Base-by-base conservation (phyloP, 1,140 invertebrate species). In the Leucophenga varia region DNA sequence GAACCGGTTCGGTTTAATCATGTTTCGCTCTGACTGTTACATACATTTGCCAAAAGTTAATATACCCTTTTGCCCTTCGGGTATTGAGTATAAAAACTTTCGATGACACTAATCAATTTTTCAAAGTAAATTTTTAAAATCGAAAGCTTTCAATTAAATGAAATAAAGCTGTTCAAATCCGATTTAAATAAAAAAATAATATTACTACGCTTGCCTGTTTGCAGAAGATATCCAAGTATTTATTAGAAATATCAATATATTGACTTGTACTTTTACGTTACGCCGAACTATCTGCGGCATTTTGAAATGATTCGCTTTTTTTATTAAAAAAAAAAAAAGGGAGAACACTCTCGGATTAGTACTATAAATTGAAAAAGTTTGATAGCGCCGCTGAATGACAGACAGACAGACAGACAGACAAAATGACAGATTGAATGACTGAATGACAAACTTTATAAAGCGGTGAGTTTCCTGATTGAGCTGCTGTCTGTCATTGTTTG, bases 121-220 rank as follows among this genome's bases (percentile, higher is more conserved):
- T n/a, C 19, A 25, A 28, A 22, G 34, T 47, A n/a, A n/a, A 25
- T 8, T 44, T 42, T 18, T 9, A 17, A 10, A 21, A 10, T 36
- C 43, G 19, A 21, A 30, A 9, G 14, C 17, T 65, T 59, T 25
- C 55, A 65, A 59, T 67, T 43, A 54, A 59, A 59, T 49, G 48
- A 45, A 50, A 54, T 54, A 54, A 49, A 65, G 61, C 61, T 59
- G 49, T 54, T 50, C 47, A 53, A 65, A 65, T 65, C 59, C 58
- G n/a, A 42, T 59, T 61, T 55, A 57, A 25, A 43, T 47, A 56
- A 61, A 56, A 51, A 65, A 61, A 65, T 61, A 65, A 65, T 65
- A 28, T 28, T 28, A 7, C 12, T 28, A 12, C 25, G 6, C 12
- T 7, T 28, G 25, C 12, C 12, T 28, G 25, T 28, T 7, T 28